Evolutionary conservation across 2,113 vertebrate species (phyloP).

Genomic region (Lepidothrix coronata): DNA sequence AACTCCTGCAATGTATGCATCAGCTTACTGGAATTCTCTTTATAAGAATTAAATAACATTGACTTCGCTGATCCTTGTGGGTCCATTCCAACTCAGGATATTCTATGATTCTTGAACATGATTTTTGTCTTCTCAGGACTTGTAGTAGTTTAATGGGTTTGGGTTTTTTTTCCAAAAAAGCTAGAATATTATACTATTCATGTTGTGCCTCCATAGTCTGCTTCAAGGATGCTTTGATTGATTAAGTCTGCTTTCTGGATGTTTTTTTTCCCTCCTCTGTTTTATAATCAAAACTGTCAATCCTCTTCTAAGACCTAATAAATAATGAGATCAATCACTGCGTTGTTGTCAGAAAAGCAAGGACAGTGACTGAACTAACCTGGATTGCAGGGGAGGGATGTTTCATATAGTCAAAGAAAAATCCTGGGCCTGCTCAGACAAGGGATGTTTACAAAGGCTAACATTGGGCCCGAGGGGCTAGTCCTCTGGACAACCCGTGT

Average conservation of each 20-base stretch:
- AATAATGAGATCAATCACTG: background rate
- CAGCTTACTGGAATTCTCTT: background rate
- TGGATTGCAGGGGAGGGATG: background rate
- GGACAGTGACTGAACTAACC: background rate
- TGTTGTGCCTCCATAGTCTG: background rate
- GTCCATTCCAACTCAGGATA: background rate
- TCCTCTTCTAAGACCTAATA: background rate
- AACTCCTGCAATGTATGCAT: background rate
- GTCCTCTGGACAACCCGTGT: background rate
- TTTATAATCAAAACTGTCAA: background rate
- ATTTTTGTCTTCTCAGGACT: background rate
- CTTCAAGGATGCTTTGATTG: background rate
- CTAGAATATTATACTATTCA: background rate
- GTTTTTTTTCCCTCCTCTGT: background rate
- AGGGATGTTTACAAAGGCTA: background rate
- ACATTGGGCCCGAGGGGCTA: fast-evolving
- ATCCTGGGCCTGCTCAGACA: background rate
- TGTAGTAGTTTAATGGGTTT: background rate
- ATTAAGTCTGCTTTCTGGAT: background rate
- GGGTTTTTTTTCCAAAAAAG: background rate
- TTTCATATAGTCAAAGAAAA: background rate
- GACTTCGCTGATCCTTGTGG: background rate
- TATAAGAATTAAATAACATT: background rate
- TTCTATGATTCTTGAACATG: background rate
- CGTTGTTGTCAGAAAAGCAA: background rate